A percentile compares a stretch with the other conserved stretches of the same genome.
Evolutionary conservation across 2,113 vertebrate genomes (phyloP).

Genomic region (Oreamnos americanus): DNA sequence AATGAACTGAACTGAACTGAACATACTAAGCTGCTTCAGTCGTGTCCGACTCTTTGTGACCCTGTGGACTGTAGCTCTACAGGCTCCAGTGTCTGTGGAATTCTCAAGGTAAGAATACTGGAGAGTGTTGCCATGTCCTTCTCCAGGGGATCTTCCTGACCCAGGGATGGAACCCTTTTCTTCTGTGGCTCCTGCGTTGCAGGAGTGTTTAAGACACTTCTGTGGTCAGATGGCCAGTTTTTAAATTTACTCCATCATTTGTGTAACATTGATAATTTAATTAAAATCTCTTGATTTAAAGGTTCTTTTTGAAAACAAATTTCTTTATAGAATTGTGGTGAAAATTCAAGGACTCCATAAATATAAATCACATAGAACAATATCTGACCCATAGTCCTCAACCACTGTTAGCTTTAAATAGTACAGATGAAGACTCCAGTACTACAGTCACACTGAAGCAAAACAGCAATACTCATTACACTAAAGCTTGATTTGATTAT

Average conservation of each 20-base stretch:
- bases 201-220: neutral
- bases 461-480: neutral
- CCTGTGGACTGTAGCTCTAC: no score
- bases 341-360: neutral
- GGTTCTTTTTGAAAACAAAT: neutral
- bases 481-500: neutral
- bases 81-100: no score
- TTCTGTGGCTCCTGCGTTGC: no score
- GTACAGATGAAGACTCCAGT: neutral
- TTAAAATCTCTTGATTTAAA: neutral
- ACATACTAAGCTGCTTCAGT: no score
- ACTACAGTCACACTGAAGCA: neutral
- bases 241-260: neutral
- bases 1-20: no score
- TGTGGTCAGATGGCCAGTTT: neutral
- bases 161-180: no score
- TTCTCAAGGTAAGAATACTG: no score
- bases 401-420: neutral
- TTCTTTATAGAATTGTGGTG: neutral
- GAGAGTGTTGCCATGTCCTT: no score
- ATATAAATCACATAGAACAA: neutral
- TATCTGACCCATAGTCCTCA: neutral
- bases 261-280: neutral
- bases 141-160: no score
- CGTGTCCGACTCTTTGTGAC: no score